phyloP scores from a whole-genome alignment of 2,797 vertebrate species.

The Todus mexicanus region DNA sequence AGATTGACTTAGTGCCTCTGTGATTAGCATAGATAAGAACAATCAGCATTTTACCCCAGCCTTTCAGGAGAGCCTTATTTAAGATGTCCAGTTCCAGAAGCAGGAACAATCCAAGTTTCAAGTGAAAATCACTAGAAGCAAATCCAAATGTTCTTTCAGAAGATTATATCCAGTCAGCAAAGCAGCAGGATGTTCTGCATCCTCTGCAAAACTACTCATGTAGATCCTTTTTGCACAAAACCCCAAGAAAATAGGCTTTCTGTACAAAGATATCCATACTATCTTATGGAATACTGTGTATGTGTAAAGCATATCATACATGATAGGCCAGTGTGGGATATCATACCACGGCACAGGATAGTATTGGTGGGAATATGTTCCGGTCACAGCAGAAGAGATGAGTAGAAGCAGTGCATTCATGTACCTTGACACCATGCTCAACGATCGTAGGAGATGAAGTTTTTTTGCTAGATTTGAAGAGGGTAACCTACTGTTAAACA shows the following conservation, averaged over 20 bases:
- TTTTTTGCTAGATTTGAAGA: not conserved
- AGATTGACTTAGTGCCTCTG: not conserved
- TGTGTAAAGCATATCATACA: not conserved
- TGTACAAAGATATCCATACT: not conserved
- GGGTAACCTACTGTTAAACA: not conserved
- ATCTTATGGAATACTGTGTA: not conserved
- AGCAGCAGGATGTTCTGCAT: not conserved
- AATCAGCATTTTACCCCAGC: not conserved
- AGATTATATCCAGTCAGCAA: not conserved
- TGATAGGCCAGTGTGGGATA: not conserved
- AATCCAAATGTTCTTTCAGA: not conserved
- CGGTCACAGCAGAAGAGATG: not conserved
- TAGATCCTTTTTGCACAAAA: not conserved
- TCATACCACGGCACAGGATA: too few species aligned
- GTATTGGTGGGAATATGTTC: not conserved
- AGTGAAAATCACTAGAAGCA: not conserved
- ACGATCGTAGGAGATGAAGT: not conserved
- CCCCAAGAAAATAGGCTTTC: not conserved
- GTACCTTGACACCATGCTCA: not conserved
- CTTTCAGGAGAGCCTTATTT: not conserved
- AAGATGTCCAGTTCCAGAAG: not conserved
- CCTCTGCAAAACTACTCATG: not conserved
- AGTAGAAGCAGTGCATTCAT: not conserved
- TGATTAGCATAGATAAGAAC: not conserved
- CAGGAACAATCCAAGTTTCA: not conserved